Evolutionary conservation across 2,797 vertebrate species (phyloP).

Genomic region (Notolabrus celidotus): DNA sequence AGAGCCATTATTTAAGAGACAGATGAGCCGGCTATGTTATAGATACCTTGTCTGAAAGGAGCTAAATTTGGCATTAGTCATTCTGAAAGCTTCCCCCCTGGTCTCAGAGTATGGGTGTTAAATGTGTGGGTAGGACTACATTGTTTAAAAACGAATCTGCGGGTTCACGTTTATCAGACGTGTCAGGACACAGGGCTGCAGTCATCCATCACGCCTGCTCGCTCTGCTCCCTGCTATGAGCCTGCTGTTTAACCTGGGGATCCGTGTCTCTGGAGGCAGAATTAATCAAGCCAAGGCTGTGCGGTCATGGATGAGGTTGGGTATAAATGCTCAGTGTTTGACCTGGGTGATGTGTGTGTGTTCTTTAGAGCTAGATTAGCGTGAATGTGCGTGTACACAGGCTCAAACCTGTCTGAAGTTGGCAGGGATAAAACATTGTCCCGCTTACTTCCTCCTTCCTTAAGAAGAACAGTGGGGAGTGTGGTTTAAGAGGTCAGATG

Average conservation of each 20-base stretch:
- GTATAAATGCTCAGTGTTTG: constrained; percentile 69
- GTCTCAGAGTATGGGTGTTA: constrained; percentile 64
- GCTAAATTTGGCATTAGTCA: constrained; percentile 66
- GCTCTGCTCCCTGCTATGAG: constrained; percentile 56
- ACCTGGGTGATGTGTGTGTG: constrained; percentile 41
- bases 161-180: constrained; percentile 76
- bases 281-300: constrained; percentile 68
- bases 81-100: constrained; percentile 57
- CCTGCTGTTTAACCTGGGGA: constrained; percentile 74
- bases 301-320: constrained; percentile 66
- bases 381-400: constrained; percentile 8
- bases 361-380: constrained; percentile 45
- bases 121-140: constrained; percentile 66
- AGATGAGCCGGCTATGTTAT: constrained; percentile 49
- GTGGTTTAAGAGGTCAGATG: constrained; percentile 53
- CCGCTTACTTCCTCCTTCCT: constrained; percentile 67
- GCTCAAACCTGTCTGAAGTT: constrained; percentile 44
- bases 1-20: constrained; percentile 51
- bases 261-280: constrained; percentile 69
- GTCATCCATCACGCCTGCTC: constrained; percentile 74
- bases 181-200: constrained; percentile 63
- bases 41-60: constrained; percentile 55
- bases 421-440: constrained; percentile 65
- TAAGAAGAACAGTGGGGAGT: constrained; percentile 45
- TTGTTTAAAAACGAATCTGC: constrained; percentile 76